Base-by-base conservation (phyloP, 2,888 invertebrate genomes). In the Philereme vetulata region DNA sequence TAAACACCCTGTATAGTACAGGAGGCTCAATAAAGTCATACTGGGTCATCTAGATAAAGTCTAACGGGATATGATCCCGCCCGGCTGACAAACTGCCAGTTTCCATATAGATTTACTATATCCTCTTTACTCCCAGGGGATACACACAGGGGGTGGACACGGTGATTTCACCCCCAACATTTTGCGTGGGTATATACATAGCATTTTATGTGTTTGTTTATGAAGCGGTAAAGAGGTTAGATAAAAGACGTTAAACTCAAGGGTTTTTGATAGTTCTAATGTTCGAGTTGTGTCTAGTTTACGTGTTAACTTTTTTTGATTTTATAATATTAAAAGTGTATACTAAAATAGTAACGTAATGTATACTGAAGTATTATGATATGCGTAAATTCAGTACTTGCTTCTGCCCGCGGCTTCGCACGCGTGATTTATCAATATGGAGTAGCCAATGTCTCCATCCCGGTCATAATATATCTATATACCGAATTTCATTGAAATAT, bases 41-140 rank as follows among this genome's bases (percentile, higher is more conserved):
- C 56, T 65, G 67, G 75, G 73, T 72, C 72, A 75, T 72, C 72
- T 60, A 72, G 76, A 77, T 74, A 72, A 64, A 56, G 59, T 63
- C 62, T 64, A 63, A 61, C 67, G 60, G 70, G 62, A 62, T 67
- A 63, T 69, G 72, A 73, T 70, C 70, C 66, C 62, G 62, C 62
- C 52, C 54, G 48, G 59, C 67, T 72, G 77, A 75, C 74, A 76
- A 74, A 76, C 70, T 69, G 72, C 66, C 72, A 67, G 72, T 68
- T 72, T 71, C 73, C 75, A 61, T 72, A 60, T 66, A 69, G 72
- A 72, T 74, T 71, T 75, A 72, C 72, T 70, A 64, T 60, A 54
- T 50, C 56, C 42, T n/a, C 10, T 4, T 51, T 46, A 36, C 62
- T 60, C 62, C 56, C 45, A 38, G 21, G 21, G 21, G 21, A 21